Conservation (phyloP, 2,888 invertebrate species). For the Drosophila lutescens region DNA sequence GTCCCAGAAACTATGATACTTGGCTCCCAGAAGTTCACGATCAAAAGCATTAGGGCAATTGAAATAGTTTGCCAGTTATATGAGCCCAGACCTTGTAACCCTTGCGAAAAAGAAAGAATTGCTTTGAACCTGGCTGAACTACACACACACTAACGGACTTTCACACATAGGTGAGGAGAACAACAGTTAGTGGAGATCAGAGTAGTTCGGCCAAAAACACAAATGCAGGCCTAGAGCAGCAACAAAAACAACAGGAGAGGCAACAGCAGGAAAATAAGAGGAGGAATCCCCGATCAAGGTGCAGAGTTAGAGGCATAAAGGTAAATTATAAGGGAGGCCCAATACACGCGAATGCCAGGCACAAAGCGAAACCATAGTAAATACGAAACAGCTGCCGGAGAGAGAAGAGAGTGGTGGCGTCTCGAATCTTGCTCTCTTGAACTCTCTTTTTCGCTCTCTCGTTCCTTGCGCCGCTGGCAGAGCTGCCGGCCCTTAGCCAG, state of each 20-base stretch:
- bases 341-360: constrained; percentile 68
- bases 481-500: not conserved
- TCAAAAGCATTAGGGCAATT: constrained; percentile 39
- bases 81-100: constrained; percentile 32
- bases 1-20: constrained; percentile 1
- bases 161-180: constrained; percentile 5
- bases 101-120: constrained; percentile 30
- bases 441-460: not conserved
- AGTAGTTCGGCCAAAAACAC: constrained; percentile 51
- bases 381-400: constrained; percentile 78
- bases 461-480: not conserved
- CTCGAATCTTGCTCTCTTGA: constrained; percentile 16
- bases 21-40: constrained; percentile 29
- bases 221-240: constrained; percentile 66
- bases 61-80: constrained; percentile 29
- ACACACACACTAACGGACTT: constrained; percentile 8
- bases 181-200: constrained; percentile 38
- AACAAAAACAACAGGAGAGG: constrained; percentile 25
- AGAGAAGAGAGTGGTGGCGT: constrained; percentile 4
- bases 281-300: constrained; percentile 61
- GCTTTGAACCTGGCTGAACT: constrained; percentile 44
- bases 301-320: constrained; percentile 48
- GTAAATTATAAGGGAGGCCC: constrained; percentile 72
- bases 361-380: constrained; percentile 75
- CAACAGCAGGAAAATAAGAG: constrained; percentile 39